Base-by-base conservation (phyloP, 2,888 invertebrate genomes). In the Subacronicta megacephala region DNA sequence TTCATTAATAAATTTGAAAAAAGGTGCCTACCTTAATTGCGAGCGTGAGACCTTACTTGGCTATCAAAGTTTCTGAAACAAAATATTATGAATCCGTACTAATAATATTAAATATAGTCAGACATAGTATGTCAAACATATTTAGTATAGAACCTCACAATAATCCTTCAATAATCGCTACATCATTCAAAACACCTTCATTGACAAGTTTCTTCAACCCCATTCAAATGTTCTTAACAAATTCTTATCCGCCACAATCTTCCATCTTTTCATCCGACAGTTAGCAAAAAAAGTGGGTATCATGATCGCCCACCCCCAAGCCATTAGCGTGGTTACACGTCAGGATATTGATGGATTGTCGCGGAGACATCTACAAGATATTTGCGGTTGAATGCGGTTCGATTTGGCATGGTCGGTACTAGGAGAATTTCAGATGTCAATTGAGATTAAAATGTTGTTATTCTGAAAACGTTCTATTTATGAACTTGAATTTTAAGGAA, bases 261-360 rank as follows among this genome's bases (percentile, higher is more conserved):
- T 47, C 40, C 72, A 40, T 63, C 71, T 55, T 44, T 66, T 64
- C 44, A 53, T 40, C 31, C 46, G 42, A 53, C 70, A 44, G 51
- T 59, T 69, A 46, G 51, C 59, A 70, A 64, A 64, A 72, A 65
- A 69, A 63, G 46, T 53, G 62, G 56, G 59, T 64, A 61, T 72
- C 62, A 64, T 68, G 72, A 72, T 55, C 58, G 42, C 54, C 56
- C 57, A 43, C 52, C 20, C 57, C 56, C 29, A 36, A 49, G 71
- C 80, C 81, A 79, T 83, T 81, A 81, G 72, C 72, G 67, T 49
- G 51, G 33, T 64, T 77, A 63, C 64, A 71, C 69, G 77, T 80
- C 77, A 66, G 38, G 57, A 67, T 62, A 75, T 78, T 83, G 83
- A 80, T 81, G 76, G 80, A 82, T 82, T 53, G 70, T 54, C 44